Percentiles rank a stretch among this genome's conserved stretches.
phyloP scores from a whole-genome alignment of 2,888 invertebrate genomes.

The Thalpophila matura region DNA sequence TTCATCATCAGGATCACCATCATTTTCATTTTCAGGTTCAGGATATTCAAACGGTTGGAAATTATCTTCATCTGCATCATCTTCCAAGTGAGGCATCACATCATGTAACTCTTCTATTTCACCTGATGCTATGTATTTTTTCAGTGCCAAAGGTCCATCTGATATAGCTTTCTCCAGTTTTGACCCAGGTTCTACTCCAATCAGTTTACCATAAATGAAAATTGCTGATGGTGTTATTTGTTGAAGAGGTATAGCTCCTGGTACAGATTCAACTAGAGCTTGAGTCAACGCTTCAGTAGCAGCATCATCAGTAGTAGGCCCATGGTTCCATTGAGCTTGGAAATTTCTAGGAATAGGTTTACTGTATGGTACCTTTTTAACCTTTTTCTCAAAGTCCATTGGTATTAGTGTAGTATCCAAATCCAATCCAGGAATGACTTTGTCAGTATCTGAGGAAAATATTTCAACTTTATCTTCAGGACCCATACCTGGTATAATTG shows the following conservation, averaged over 20 bases:
- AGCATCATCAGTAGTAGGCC: constrained; percentile 89
- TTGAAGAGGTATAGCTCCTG: constrained; percentile 94
- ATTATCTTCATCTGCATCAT: constrained; percentile 89
- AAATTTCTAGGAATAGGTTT: constrained; percentile 99
- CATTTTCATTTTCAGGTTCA: constrained; percentile 74
- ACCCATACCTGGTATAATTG: constrained; percentile 99
- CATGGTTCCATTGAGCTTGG: constrained; percentile 99
- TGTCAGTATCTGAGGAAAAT: constrained; percentile 91
- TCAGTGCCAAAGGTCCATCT: constrained; percentile 94
- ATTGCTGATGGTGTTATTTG: constrained; percentile 95
- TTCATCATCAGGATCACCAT: constrained; percentile 65
- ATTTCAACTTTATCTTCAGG: constrained; percentile 97
- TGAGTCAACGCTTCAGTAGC: constrained; percentile 92
- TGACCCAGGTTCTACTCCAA: constrained; percentile 94
- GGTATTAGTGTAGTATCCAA: constrained; percentile 92
- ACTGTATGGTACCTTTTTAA: constrained; percentile 97
- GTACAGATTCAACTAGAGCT: constrained; percentile 93
- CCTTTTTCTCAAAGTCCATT: constrained; percentile 93
- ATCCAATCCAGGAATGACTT: constrained; percentile 96
- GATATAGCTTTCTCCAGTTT: constrained; percentile 94
- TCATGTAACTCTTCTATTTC: constrained; percentile 95
- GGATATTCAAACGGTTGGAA: constrained; percentile 87
- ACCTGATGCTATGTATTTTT: constrained; percentile 94
- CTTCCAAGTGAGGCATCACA: constrained; percentile 93
- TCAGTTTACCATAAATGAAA: constrained; percentile 95